These are phyloP conservation scores for Tenodera sinensis DNA, from an alignment of 2,888 invertebrate genomes.

Conservation along the genomic window DNA sequence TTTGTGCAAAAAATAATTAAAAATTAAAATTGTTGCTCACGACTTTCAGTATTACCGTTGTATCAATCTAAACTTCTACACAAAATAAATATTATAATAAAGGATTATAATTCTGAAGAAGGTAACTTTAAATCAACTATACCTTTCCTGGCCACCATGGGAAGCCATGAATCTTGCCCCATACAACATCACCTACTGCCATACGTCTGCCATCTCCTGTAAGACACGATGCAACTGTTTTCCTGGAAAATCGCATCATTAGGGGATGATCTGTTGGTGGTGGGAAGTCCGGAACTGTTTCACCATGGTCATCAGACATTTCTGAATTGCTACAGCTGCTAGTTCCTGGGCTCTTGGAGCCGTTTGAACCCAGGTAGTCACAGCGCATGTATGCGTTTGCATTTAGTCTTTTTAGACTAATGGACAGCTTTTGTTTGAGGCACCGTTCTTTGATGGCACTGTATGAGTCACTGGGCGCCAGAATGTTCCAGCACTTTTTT, in stretches of 20 bases:
- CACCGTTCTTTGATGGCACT: slow-evolving; percentile 65
- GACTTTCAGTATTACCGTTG: too few species aligned
- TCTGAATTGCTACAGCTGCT: slow-evolving; percentile 46
- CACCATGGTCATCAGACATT: slow-evolving; percentile 42
- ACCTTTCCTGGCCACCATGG: slow-evolving; percentile 89
- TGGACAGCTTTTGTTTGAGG: slow-evolving; percentile 70
- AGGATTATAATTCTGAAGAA: too few species aligned
- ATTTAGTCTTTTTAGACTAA: slow-evolving; percentile 68
- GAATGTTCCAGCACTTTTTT: slow-evolving; percentile 29
- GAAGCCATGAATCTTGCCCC: slow-evolving; percentile 83
- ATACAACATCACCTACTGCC: slow-evolving; percentile 74
- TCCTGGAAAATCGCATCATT: slow-evolving; percentile 56
- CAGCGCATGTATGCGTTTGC: slow-evolving; percentile 61
- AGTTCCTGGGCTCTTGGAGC: slow-evolving; percentile 49
- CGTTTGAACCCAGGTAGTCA: slow-evolving; percentile 47
- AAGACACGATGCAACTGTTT: slow-evolving; percentile 53
- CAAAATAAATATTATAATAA: too few species aligned
- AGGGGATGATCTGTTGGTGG: slow-evolving; percentile 47
- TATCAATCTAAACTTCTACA: too few species aligned
- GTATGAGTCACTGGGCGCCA: slow-evolving; percentile 47
- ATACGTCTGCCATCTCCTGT: slow-evolving; percentile 53
- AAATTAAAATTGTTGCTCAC: too few species aligned
- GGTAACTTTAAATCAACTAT: too few species aligned
- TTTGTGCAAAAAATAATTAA: too few species aligned
- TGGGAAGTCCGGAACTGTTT: slow-evolving; percentile 52